Conservation (phyloP, 1,140 invertebrate species). For the Pseudomyrmex dendroicus region DNA sequence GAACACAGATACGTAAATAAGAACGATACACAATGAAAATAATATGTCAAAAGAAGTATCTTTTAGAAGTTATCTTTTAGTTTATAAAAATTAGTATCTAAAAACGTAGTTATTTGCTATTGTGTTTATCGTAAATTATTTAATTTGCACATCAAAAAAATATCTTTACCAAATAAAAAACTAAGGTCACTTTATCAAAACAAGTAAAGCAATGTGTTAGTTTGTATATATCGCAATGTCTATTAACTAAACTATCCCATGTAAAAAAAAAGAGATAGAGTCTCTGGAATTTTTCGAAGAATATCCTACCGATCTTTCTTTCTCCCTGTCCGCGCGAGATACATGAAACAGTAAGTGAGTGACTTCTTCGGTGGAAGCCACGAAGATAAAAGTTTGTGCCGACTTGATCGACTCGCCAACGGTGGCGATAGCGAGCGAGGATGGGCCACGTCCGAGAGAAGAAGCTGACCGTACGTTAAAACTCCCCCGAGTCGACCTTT, state of each 20-base stretch:
- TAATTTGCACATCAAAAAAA: background rate
- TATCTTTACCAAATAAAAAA: background rate
- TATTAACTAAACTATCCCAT: background rate
- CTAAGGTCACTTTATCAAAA: constrained; percentile 5
- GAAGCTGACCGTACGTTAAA: constrained; percentile 80
- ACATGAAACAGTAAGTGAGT: constrained; percentile 5
- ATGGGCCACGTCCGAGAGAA: constrained; percentile 29
- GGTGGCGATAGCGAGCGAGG: constrained; percentile 35
- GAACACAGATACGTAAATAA: constrained; percentile 2
- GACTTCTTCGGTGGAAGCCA: constrained; percentile 58
- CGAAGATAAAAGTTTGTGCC: constrained; percentile 74
- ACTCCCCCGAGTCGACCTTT: constrained; percentile 70
- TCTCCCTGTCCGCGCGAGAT: background rate
- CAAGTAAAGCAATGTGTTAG: background rate
- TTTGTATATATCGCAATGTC: constrained; percentile 31
- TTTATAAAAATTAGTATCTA: background rate
- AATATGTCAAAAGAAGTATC: no score
- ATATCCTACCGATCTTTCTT: constrained; percentile 14
- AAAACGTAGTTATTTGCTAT: background rate
- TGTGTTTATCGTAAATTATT: background rate
- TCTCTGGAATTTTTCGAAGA: constrained; percentile 46
- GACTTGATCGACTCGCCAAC: constrained; percentile 63
- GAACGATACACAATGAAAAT: background rate
- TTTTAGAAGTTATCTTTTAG: background rate
- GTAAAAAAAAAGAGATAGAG: background rate